Percentiles rank a stretch among this genome's conserved stretches.
Conservation (phyloP, 2,113 vertebrate species). For the Acanthisitta chloris region DNA sequence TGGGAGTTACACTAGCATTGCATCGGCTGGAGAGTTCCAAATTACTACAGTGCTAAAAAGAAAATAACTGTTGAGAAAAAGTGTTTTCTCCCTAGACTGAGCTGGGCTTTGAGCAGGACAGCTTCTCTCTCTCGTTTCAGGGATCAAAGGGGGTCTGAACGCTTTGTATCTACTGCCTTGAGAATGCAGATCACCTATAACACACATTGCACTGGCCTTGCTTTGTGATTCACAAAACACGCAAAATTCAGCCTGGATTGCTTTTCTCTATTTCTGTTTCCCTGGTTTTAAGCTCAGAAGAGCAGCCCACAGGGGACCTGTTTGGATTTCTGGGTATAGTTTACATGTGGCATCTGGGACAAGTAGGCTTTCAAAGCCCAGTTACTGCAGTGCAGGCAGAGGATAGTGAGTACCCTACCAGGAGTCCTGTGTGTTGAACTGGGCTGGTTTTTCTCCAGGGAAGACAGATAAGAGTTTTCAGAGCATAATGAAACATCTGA, state of each 20-base stretch:
- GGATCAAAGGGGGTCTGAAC: neutral
- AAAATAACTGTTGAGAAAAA: neutral
- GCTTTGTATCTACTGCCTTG: neutral
- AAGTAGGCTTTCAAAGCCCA: neutral
- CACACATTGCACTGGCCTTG: neutral
- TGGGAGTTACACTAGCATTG: neutral
- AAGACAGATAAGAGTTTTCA: neutral
- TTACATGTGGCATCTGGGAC: neutral
- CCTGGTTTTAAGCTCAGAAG: neutral
- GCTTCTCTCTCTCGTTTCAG: fast-evolving
- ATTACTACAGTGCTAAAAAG: neutral
- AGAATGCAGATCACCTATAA: neutral
- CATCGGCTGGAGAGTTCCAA: neutral
- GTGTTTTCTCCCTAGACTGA: neutral
- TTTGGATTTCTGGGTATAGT: neutral
- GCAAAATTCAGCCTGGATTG: neutral
- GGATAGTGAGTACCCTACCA: neutral
- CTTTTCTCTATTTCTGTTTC: neutral
- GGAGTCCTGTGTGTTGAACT: neutral
- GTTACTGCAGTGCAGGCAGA: neutral
- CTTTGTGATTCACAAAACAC: neutral
- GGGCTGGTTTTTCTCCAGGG: neutral
- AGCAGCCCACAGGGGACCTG: neutral
- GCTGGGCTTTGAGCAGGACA: neutral
- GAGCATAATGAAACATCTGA: neutral